These are phyloP conservation scores for Cochlearius cochlearius DNA, from an alignment of 2,113 vertebrate genomes.

Conservation along the genomic window DNA sequence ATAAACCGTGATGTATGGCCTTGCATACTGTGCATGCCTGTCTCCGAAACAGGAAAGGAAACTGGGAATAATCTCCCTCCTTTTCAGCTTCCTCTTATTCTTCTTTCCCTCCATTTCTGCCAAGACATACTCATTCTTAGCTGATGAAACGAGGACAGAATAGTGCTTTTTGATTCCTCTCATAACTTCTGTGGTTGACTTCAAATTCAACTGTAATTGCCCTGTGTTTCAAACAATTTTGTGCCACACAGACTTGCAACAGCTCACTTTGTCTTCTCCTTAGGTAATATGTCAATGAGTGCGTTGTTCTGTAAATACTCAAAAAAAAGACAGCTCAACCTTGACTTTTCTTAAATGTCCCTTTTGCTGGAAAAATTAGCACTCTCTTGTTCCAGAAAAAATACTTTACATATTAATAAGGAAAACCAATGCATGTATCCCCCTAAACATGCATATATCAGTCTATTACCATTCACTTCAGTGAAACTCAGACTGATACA, in stretches of 20 bases:
- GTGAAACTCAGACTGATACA: not conserved
- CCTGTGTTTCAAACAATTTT: not conserved
- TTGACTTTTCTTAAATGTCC: not conserved
- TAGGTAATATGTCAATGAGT: not conserved
- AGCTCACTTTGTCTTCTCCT: not conserved
- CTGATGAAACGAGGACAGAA: not conserved
- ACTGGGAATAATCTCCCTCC: not conserved
- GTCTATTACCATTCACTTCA: not conserved
- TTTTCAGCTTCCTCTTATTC: not conserved
- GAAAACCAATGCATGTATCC: not conserved
- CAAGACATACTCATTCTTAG: not conserved
- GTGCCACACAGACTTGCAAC: not conserved
- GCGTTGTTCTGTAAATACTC: not conserved
- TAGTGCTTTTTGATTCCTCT: not conserved
- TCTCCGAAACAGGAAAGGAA: not conserved
- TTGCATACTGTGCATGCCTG: fast-evolving
- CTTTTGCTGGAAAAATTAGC: not conserved
- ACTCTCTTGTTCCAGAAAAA: not conserved
- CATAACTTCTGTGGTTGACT: not conserved
- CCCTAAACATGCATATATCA: not conserved
- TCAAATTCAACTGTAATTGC: not conserved
- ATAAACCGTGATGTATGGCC: not conserved
- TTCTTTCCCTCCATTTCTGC: not conserved
- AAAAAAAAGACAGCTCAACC: not conserved
- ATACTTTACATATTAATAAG: not conserved